Percentiles rank a stretch among this genome's conserved stretches.
phyloP scores from a whole-genome alignment of 2,797 vertebrate genomes.

The Parotocinclus haroldoi region DNA sequence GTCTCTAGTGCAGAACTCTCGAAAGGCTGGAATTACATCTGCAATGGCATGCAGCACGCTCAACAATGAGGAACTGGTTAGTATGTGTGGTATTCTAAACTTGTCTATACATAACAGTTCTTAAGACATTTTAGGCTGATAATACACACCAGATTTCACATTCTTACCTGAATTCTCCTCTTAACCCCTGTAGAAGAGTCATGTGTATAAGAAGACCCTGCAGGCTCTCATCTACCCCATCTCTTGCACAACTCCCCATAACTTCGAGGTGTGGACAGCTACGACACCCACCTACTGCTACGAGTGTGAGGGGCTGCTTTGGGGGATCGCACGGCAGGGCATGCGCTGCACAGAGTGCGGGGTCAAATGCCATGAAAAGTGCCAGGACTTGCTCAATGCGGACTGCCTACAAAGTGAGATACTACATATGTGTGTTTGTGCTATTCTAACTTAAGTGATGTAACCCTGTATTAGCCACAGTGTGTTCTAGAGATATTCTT shows the following conservation, averaged over 20 bases:
- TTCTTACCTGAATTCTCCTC: not conserved
- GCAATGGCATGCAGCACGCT: slow-evolving; percentile 95
- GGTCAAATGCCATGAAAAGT: slow-evolving; percentile 98
- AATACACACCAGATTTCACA: no score
- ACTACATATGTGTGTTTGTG: no score
- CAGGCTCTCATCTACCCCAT: slow-evolving; percentile 99
- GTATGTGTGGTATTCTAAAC: slow-evolving; percentile 50
- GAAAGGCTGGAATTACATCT: slow-evolving; percentile 94
- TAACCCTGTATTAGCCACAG: no score
- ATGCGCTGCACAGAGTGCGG: slow-evolving; percentile 97
- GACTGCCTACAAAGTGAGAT: slow-evolving; percentile 96
- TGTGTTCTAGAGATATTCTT: no score
- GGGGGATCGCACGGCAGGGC: slow-evolving; percentile 97
- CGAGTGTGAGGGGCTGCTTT: slow-evolving; percentile 95
- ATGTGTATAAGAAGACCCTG: slow-evolving; percentile 98
- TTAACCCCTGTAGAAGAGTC: slow-evolving; percentile 82
- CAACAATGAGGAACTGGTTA: slow-evolving; percentile 95
- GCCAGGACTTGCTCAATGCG: slow-evolving; percentile 95
- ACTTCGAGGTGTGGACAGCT: slow-evolving; percentile 98
- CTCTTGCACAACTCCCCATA: slow-evolving; percentile 97
- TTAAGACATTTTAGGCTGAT: no score
- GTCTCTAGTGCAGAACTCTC: slow-evolving; percentile 91
- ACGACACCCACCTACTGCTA: slow-evolving; percentile 98
- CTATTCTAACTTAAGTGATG: no score
- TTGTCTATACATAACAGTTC: no score